These are phyloP conservation scores for Strigops habroptila DNA, from an alignment of 2,113 vertebrate species.

Conservation along the genomic window DNA sequence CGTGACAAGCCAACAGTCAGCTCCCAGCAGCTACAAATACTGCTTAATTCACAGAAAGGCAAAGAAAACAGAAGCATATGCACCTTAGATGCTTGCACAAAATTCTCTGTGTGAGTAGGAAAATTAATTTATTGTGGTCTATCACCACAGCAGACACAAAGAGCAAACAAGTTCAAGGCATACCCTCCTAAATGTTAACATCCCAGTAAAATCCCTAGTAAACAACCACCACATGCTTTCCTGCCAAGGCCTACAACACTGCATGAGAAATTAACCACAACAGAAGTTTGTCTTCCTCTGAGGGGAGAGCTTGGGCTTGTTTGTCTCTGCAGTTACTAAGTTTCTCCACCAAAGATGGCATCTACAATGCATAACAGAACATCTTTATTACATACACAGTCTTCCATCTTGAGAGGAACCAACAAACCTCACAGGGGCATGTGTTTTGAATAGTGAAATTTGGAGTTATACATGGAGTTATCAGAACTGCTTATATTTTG, in stretches of 20 bases:
- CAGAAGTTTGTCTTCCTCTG: not conserved
- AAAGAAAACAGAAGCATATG: not conserved
- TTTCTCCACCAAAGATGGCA: not conserved
- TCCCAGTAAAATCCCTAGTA: not conserved
- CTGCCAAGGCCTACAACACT: not conserved
- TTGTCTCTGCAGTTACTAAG: not conserved
- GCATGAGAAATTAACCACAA: not conserved
- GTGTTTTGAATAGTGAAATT: not conserved
- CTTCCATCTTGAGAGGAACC: not conserved
- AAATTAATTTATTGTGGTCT: not conserved
- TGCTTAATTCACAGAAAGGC: not conserved
- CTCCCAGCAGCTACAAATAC: not conserved
- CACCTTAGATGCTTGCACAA: not conserved
- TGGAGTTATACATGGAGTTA: not conserved
- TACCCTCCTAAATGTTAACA: not conserved
- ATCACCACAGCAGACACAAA: not conserved
- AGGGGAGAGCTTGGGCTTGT: not conserved
- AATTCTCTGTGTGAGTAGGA: not conserved
- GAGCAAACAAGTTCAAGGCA: not conserved
- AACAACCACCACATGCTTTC: not conserved
- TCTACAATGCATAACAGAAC: not conserved
- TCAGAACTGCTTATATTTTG: not conserved
- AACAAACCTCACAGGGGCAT: not conserved
- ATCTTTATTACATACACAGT: not conserved
- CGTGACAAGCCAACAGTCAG: not conserved